Percentiles rank a stretch among this genome's conserved stretches.
Evolutionary conservation across 2,113 vertebrate species (phyloP).

Genomic region (Crotalus viridis): DNA sequence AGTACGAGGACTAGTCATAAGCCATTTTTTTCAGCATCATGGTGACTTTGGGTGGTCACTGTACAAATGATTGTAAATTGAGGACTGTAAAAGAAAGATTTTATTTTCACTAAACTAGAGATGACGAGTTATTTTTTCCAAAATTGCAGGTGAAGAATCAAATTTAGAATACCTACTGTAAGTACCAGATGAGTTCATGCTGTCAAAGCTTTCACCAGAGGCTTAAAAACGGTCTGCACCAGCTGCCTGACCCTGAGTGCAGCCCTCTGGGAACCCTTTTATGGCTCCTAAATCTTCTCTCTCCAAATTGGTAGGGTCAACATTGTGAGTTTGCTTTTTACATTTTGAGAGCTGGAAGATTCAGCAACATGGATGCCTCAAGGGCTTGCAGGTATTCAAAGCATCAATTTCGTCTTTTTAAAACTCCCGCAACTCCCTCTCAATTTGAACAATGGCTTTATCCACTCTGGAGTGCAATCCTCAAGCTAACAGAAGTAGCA

Average conservation of each 20-base stretch:
- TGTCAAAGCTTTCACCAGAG: neutral
- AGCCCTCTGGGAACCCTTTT: neutral
- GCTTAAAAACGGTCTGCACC: neutral
- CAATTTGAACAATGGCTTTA: neutral
- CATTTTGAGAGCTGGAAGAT: neutral
- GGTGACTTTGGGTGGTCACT: too few relatives aligned
- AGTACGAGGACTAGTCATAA: too few relatives aligned
- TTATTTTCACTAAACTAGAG: neutral
- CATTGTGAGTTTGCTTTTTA: neutral
- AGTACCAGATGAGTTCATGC: neutral
- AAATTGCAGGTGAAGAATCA: neutral
- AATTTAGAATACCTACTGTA: neutral
- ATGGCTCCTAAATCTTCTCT: neutral
- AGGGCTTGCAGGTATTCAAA: neutral
- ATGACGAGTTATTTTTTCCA: neutral
- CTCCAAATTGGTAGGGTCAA: neutral
- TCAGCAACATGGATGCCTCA: neutral
- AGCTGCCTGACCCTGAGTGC: neutral
- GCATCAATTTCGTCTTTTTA: neutral
- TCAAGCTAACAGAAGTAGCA: neutral
- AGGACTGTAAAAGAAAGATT: neutral
- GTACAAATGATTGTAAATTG: too few relatives aligned
- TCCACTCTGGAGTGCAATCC: neutral
- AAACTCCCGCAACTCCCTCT: neutral
- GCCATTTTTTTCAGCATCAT: too few relatives aligned